Evolutionary conservation across 2,888 invertebrate genomes (phyloP), one percentile per base, ranked within the genome.

Genomic region (Tenthredo notha): DNA sequence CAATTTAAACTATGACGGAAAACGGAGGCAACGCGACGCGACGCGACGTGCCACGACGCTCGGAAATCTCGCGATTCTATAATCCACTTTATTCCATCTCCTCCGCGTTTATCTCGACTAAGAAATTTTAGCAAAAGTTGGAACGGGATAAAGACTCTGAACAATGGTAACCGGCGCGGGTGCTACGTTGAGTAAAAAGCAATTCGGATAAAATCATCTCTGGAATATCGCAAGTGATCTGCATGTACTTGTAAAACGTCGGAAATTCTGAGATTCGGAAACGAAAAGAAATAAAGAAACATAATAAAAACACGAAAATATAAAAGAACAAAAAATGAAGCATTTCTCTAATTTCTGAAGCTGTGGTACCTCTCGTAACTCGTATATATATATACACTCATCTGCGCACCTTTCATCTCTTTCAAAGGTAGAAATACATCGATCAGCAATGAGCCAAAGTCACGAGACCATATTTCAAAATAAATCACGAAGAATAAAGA

Each of bases 91-190:
- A 25, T 12, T 61, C 61, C 40, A 80, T 80, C 25, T 15, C 77
- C 6, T 29, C 29, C 5, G 77, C n/a, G 58, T 37, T 21, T 80
- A 61, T 80, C 61, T 80, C 37, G 6, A 21, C 37, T 6, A 61
- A 47, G 10, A 61, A 80, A 80, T 80, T 80, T 40, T 80, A 61
- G 18, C 80, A 25, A 25, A 80, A 80, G 40, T 80, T 40, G 58
- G 61, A 80, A 40, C 5, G 58, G 80, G 61, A 37, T 37, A 40
- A 80, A 61, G 61, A 80, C 33, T 61, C 61, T n/a, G 40, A 80
- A 61, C 61, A 80, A 80, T 58, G 61, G 33, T 61, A 78, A 61
- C 58, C 58, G 29, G 40, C 18, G 50, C n/a, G 47, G 47, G 15
- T 12, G 54, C n/a, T 7, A 54, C 61, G 37, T 61, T 12, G 80